Conservation (phyloP, 2,888 invertebrate species). For the Micropterix aruncella region DNA sequence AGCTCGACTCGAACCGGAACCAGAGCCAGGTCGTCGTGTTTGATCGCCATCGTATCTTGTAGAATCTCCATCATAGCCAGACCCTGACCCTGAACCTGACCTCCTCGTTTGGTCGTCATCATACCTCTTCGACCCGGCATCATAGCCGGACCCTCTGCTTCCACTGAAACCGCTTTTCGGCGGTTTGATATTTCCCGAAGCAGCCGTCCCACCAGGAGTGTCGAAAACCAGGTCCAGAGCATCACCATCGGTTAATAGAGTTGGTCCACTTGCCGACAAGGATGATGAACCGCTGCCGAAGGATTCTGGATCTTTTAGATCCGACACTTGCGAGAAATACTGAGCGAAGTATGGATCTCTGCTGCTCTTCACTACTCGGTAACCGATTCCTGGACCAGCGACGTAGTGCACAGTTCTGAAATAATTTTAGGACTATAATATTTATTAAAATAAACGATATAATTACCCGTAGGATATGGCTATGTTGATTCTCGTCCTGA, state of each 20-base stretch:
- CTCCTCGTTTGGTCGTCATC: too few species aligned
- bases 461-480: too few species aligned
- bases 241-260: slow-evolving; percentile 10
- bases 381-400: slow-evolving; percentile 66
- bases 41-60: slow-evolving; percentile 10
- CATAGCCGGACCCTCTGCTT: too few species aligned
- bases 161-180: slow-evolving; percentile 16
- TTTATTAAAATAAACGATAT: too few species aligned
- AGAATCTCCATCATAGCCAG: slow-evolving; percentile 8
- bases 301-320: slow-evolving; percentile 36
- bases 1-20: not conserved
- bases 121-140: too few species aligned
- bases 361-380: slow-evolving; percentile 55
- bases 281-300: slow-evolving; percentile 28
- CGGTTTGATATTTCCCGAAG: slow-evolving; percentile 41
- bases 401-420: slow-evolving; percentile 59
- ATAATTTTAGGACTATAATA: too few species aligned
- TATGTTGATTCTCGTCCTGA: too few species aligned
- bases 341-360: slow-evolving; percentile 51
- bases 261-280: slow-evolving; percentile 15
- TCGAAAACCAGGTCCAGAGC: slow-evolving; percentile 14
- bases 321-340: slow-evolving; percentile 42
- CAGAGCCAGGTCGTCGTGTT: slow-evolving; percentile 11
- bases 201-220: slow-evolving; percentile 40
- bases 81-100: too few species aligned